Evolutionary conservation across 2,888 invertebrate genomes (phyloP), one percentile per base, ranked within the genome.

Genomic region (Chymomyza procnemis): DNA sequence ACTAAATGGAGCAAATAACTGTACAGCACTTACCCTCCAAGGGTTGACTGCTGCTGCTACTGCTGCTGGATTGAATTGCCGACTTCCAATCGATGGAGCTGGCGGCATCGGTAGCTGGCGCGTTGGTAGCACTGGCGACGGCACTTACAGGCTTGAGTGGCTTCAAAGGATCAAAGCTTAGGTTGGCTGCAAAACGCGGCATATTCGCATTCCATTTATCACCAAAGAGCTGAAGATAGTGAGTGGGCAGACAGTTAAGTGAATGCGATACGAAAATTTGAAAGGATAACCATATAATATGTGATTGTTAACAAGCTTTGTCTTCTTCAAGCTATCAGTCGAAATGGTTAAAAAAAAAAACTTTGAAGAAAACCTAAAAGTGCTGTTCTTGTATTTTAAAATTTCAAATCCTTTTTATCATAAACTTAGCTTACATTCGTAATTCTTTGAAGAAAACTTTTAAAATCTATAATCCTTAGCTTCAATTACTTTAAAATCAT

Each of bases 181-280:
- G 92, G 89, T 96, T 96, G n/a, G 96, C 95, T 50, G 97, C 97
- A 92, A 95, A 97, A 90, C 94, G 94, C 57, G 97, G 97, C 92
- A 96, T 94, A 65, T 94, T 93, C 86, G 93, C 93, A 90, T 95
- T 95, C 95, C 96, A 96, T 88, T 95, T 94, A 62, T 95, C 94
- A 59, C 96, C 96, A 92, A 95, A 95, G 73, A 96, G 91, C 96
- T 96, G 89, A 8, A 54, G 12, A 19, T 18, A n/a, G 14, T n/a
- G 14, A 19, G 18, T 18, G 6, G 16, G 3, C 12, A 41, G 1
- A 12, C 1, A 12, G 1, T 34, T 1, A 34, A 12, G 34, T 41
- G 12, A 12, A 41, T 12, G 3, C 14, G 54, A 16, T 64, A 19
- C 26, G 47, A 26, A 67, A 58, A 62, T 62, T 0, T 50, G 3